Evolutionary conservation across 2,113 vertebrate species (phyloP).

Genomic region (Hymenochirus boettgeri): DNA sequence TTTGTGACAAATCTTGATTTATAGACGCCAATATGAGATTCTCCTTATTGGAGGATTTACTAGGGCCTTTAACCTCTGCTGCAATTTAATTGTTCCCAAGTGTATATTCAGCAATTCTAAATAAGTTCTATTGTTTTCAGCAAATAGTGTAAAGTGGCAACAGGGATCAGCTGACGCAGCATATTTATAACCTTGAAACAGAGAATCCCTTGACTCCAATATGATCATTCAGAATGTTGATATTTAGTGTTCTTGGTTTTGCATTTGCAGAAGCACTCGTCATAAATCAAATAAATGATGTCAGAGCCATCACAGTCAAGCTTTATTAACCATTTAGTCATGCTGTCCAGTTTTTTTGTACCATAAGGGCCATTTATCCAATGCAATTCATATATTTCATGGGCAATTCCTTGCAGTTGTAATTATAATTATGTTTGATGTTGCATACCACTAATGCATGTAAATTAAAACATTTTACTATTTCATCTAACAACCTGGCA

Average conservation of each 20-base stretch:
- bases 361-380: conserved; percentile 22
- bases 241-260: conserved; percentile 19
- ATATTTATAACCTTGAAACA: conserved; percentile 19
- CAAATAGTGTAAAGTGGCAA: not conserved
- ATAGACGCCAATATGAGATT: conserved; percentile 27
- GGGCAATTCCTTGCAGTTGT: no score
- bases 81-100: conserved; percentile 8
- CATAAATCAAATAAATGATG: conserved; percentile 39
- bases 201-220: conserved; percentile 24
- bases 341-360: conserved; percentile 5
- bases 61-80: conserved; percentile 26
- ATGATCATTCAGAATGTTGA: conserved; percentile 28
- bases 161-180: conserved; percentile 27
- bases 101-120: conserved; percentile 23
- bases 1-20: conserved; percentile 17
- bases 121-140: conserved; percentile 13
- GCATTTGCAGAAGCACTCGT: conserved; percentile 15
- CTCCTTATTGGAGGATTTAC: conserved; percentile 27
- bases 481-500: no score
- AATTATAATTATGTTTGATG: no score
- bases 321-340: conserved; percentile 21
- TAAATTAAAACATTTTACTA: no score
- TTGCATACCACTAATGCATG: no score
- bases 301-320: conserved; percentile 21
- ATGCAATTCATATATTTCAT: no score